These are phyloP conservation scores for Eriocheir sinensis DNA, from an alignment of 1,140 invertebrate genomes.

Conservation along the genomic window DNA sequence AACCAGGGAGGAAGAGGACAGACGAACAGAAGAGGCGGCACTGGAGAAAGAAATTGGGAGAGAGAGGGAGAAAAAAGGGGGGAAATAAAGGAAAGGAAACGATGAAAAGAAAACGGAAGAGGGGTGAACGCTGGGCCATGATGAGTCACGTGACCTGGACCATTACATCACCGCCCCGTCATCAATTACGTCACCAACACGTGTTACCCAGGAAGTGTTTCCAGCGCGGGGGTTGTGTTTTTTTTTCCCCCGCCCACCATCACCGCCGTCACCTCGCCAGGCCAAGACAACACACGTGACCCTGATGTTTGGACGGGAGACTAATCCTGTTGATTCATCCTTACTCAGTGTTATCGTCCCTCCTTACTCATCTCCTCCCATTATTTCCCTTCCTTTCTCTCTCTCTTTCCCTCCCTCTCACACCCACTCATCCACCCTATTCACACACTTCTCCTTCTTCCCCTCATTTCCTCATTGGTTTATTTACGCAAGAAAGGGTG, in stretches of 20 bases:
- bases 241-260: background rate
- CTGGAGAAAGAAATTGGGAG: background rate
- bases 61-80: background rate
- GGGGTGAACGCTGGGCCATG: background rate
- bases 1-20: too few relatives aligned
- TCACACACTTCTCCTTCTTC: too few relatives aligned
- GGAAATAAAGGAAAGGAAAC: background rate
- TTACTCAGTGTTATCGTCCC: too few relatives aligned
- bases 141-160: slow-evolving; percentile 56
- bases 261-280: background rate
- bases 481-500: background rate
- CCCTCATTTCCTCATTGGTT: background rate
- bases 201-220: slow-evolving; percentile 62
- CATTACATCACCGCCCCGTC: slow-evolving; percentile 65
- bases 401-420: background rate
- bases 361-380: background rate
- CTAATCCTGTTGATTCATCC: slow-evolving; percentile 14
- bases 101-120: background rate
- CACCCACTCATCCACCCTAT: too few relatives aligned
- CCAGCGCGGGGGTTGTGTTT: slow-evolving; percentile 43
- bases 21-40: too few relatives aligned
- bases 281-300: background rate
- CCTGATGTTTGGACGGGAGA: background rate
- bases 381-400: background rate
- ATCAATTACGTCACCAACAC: slow-evolving; percentile 66